Evolutionary conservation across 2,113 vertebrate species (phyloP).

Genomic region (Rhinichthys klamathensis): DNA sequence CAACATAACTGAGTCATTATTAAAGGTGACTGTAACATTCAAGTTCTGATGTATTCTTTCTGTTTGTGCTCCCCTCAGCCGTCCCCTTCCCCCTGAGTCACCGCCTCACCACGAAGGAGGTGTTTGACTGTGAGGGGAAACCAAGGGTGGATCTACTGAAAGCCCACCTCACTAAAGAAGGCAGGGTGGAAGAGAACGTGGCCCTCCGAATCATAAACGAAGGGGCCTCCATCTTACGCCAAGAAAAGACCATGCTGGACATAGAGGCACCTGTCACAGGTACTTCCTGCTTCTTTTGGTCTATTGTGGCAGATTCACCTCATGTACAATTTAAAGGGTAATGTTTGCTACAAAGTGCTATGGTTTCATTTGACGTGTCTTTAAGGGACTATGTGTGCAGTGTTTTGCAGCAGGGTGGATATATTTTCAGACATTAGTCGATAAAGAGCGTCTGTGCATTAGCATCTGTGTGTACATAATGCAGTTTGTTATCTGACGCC

Average conservation of each 20-base stretch:
- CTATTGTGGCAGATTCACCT: neutral
- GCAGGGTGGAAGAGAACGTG: conserved; percentile 79
- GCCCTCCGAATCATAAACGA: conserved; percentile 78
- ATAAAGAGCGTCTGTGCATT: neutral
- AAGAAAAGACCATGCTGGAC: conserved; percentile 84
- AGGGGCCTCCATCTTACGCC: conserved; percentile 79
- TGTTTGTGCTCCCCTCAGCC: conserved; percentile 66
- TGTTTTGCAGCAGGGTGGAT: neutral
- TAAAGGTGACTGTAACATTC: neutral
- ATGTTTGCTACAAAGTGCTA: neutral
- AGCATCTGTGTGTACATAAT: conserved; percentile 24
- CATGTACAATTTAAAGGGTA: neutral
- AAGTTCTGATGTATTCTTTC: conserved; percentile 38
- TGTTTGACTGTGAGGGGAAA: conserved; percentile 82
- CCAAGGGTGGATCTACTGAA: conserved; percentile 82
- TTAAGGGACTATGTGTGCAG: neutral
- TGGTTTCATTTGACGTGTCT: neutral
- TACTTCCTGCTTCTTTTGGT: conserved; percentile 43
- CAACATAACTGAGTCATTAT: neutral
- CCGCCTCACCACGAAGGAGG: conserved; percentile 83
- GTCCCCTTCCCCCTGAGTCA: conserved; percentile 84
- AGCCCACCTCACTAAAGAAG: conserved; percentile 84
- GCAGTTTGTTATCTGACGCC: conserved; percentile 18
- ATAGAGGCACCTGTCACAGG: conserved; percentile 85
- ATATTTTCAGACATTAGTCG: conserved; percentile 16